Percentiles rank a stretch among this genome's conserved stretches.
Conservation (phyloP, 2,113 vertebrate genomes). For the Sporophila hypoxantha region DNA sequence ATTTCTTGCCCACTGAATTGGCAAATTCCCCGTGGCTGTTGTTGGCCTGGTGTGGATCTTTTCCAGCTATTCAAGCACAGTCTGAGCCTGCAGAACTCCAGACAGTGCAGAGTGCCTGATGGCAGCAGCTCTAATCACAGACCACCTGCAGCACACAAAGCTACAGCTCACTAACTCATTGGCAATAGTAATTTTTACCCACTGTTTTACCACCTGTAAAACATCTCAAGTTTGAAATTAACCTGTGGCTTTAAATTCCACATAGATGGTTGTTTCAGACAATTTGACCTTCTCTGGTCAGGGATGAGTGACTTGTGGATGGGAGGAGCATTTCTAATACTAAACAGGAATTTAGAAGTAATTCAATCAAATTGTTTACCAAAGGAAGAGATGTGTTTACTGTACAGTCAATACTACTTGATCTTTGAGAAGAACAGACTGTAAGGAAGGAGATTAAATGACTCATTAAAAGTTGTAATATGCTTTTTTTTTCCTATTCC, state of each 20-base stretch:
- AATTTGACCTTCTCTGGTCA: not conserved
- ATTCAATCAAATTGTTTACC: constrained; percentile 13
- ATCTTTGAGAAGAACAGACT: constrained; percentile 2
- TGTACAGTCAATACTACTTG: constrained; percentile 21
- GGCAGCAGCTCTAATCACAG: not conserved
- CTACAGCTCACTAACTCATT: not conserved
- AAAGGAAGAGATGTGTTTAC: not conserved
- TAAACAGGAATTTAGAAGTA: not conserved
- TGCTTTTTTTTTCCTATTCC: not conserved
- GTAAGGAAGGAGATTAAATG: not conserved
- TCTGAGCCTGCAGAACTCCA: not conserved
- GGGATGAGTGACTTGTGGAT: not conserved
- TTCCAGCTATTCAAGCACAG: not conserved
- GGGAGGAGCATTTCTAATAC: not conserved
- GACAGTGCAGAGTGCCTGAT: not conserved
- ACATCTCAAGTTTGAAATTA: not conserved
- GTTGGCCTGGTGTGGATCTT: not conserved
- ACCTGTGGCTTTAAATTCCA: not conserved
- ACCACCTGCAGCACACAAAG: not conserved
- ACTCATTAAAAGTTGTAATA: constrained; percentile 2
- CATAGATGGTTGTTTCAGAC: not conserved
- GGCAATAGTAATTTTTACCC: not conserved
- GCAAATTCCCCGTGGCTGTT: not conserved
- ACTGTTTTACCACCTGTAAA: not conserved
- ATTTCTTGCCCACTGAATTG: not conserved